Percentiles rank a stretch among this genome's conserved stretches.
phyloP scores from a whole-genome alignment of 2,888 invertebrate genomes.

The Boloria euphrosyne region DNA sequence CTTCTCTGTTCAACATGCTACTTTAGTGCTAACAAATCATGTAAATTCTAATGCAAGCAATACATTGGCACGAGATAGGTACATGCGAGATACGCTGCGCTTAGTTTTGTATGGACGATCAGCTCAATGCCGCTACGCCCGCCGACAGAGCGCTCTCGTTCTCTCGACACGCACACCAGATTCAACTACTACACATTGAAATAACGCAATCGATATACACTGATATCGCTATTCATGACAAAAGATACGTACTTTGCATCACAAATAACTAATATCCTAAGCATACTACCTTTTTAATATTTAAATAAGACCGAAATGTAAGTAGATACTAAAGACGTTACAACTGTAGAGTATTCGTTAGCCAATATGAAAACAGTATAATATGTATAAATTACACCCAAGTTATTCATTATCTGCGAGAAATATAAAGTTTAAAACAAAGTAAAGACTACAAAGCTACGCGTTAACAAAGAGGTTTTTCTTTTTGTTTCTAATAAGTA shows the following conservation, averaged over 20 bases:
- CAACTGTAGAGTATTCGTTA: not conserved
- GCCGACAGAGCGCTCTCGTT: slow-evolving; percentile 22
- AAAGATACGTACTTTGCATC: slow-evolving; percentile 6
- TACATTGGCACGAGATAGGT: slow-evolving; percentile 13
- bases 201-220: slow-evolving; percentile 26
- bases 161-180: slow-evolving; percentile 38
- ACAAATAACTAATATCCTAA: slow-evolving; percentile 6
- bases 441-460: slow-evolving; percentile 2
- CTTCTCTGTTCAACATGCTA: slow-evolving; percentile 13
- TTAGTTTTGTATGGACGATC: slow-evolving; percentile 19
- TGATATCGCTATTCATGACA: slow-evolving; percentile 3
- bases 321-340: not conserved
- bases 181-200: slow-evolving; percentile 19
- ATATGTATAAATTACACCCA: not conserved
- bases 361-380: not conserved
- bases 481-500: slow-evolving; percentile 5
- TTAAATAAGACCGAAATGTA: not conserved
- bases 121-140: slow-evolving; percentile 22
- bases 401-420: not conserved
- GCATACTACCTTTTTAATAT: not conserved
- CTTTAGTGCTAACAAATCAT: not conserved
- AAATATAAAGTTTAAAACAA: slow-evolving; percentile 1
- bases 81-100: slow-evolving; percentile 2
- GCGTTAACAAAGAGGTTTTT: slow-evolving; percentile 6
- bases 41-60: slow-evolving; percentile 13